These are phyloP conservation scores for Tupaia chinensis DNA, from an alignment of 2,113 vertebrate species.

Conservation along the genomic window DNA sequence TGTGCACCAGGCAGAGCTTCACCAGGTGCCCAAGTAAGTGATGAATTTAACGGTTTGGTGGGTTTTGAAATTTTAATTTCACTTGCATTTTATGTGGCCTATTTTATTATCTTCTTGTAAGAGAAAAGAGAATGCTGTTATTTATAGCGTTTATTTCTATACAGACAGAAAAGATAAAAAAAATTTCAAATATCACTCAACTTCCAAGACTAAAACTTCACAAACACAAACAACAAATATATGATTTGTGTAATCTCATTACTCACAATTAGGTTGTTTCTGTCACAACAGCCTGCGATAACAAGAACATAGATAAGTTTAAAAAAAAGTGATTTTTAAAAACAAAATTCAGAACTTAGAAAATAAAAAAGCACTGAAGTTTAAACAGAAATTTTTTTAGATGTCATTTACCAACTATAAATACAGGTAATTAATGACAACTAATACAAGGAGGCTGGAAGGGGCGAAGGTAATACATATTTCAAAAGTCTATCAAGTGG, in stretches of 20 bases:
- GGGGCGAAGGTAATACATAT: neutral
- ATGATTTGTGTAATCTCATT: constrained; percentile 66
- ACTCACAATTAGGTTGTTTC: constrained; percentile 54
- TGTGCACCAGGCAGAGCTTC: neutral
- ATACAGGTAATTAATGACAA: neutral
- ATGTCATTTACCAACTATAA: neutral
- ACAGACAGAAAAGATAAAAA: constrained; percentile 57
- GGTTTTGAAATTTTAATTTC: constrained; percentile 53
- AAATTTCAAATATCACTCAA: constrained; percentile 62
- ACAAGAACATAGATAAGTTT: neutral
- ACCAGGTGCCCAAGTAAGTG: neutral
- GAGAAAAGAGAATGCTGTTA: constrained; percentile 5
- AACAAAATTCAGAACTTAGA: constrained; percentile 20
- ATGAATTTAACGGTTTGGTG: neutral
- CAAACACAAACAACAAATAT: constrained; percentile 57
- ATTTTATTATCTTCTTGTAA: constrained; percentile 43
- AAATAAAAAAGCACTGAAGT: neutral
- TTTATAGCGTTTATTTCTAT: constrained; percentile 64
- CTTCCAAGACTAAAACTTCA: constrained; percentile 54
- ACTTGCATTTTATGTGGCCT: constrained; percentile 30
- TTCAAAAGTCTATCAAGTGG: neutral
- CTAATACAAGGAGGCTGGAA: neutral
- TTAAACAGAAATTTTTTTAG: neutral
- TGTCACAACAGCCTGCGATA: constrained; percentile 59
- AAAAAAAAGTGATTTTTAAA: constrained; percentile 30